Conservation (phyloP, 2,113 vertebrate species). For the Gymnarchus niloticus region DNA sequence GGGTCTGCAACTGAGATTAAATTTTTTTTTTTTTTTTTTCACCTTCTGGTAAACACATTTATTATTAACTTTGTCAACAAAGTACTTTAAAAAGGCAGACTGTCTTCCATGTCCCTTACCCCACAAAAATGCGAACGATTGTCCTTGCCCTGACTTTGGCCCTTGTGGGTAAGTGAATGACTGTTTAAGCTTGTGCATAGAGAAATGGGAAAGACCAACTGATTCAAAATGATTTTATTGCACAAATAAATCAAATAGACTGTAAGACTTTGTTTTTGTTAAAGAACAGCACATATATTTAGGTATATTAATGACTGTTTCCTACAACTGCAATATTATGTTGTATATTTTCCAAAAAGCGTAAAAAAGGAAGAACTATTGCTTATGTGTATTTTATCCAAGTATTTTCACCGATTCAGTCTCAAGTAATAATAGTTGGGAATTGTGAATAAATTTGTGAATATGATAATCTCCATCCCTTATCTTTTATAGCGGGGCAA, state of each 20-base stretch:
- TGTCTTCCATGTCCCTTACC: background rate
- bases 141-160: conserved; percentile 63
- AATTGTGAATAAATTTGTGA: background rate
- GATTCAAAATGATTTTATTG: background rate
- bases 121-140: conserved; percentile 68
- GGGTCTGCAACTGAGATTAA: background rate
- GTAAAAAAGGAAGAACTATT: background rate
- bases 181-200: background rate
- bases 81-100: background rate
- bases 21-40: background rate
- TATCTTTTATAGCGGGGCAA: conserved; percentile 36
- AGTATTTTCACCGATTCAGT: background rate
- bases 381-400: background rate
- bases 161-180: conserved; percentile 69
- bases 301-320: background rate
- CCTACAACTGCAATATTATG: background rate
- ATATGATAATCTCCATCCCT: background rate
- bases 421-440: background rate
- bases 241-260: background rate
- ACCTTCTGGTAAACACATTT: background rate
- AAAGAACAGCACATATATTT: background rate
- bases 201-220: background rate
- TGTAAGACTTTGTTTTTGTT: background rate
- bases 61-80: background rate
- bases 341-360: background rate